Evolutionary conservation across 2,113 vertebrate species (phyloP).

Genomic region (Channa argus): DNA sequence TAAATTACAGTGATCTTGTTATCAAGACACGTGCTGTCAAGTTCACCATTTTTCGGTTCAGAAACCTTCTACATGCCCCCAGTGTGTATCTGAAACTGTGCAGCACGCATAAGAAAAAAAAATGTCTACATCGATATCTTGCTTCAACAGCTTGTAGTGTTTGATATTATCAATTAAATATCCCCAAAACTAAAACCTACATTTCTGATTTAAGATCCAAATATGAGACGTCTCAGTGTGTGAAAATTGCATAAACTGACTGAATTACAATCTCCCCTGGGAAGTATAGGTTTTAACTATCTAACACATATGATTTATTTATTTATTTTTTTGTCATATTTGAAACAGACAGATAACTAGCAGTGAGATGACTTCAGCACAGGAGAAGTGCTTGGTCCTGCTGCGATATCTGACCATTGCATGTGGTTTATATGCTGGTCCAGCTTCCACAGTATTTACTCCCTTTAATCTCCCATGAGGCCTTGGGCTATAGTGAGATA

Average conservation of each 20-base stretch:
- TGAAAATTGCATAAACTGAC: neutral
- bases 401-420: constrained; percentile 45
- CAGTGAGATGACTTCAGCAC: constrained; percentile 28
- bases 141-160: neutral
- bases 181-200: neutral
- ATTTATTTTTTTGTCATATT: constrained; percentile 24
- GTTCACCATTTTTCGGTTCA: neutral
- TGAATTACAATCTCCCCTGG: too few relatives aligned
- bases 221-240: neutral
- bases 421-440: constrained; percentile 48
- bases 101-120: neutral
- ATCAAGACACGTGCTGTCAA: neutral
- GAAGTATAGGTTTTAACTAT: constrained; percentile 2
- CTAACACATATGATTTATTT: constrained; percentile 14
- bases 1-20: neutral
- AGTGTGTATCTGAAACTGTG: neutral
- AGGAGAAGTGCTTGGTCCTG: constrained; percentile 29
- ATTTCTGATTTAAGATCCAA: neutral
- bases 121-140: too few relatives aligned
- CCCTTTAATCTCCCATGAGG: constrained; percentile 72
- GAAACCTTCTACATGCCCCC: neutral
- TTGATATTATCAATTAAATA: neutral
- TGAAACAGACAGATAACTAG: constrained; percentile 28
- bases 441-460: constrained; percentile 59
- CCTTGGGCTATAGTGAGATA: constrained; percentile 64